Conservation (phyloP, 2,113 vertebrate genomes). For the Capricornis sumatraensis region DNA sequence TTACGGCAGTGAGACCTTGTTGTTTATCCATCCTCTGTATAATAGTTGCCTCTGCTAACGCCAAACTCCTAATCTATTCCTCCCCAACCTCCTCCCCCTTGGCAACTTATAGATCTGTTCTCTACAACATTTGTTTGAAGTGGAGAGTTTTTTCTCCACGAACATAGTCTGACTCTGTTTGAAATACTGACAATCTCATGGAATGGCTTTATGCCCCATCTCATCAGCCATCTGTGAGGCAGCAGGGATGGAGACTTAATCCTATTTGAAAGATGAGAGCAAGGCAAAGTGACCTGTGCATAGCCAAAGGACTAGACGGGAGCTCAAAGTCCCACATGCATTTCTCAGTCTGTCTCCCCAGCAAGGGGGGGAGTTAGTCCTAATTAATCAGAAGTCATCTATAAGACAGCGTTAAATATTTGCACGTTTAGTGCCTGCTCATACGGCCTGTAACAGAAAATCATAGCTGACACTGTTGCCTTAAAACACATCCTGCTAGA, state of each 20-base stretch:
- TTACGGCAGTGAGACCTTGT: rapidly evolving
- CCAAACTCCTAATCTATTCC: not conserved
- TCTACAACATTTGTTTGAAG: not conserved
- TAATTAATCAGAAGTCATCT: not conserved
- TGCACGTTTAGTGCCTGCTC: not conserved
- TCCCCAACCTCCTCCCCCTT: not conserved
- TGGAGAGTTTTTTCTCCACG: not conserved
- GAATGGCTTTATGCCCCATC: not conserved
- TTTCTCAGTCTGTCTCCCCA: not conserved
- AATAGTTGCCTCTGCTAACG: not conserved
- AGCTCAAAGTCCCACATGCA: not conserved
- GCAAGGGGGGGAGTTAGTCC: not conserved
- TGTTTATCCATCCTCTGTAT: not conserved
- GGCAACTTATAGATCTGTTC: not conserved
- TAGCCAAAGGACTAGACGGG: not conserved
- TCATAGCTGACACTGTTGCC: not conserved
- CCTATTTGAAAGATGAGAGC: not conserved
- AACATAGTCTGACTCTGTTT: not conserved
- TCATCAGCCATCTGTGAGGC: not conserved
- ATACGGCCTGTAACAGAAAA: not conserved
- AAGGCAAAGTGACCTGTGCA: not conserved
- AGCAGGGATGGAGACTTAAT: no score
- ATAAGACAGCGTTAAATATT: not conserved
- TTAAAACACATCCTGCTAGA: not conserved
- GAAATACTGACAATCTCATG: not conserved